These are phyloP conservation scores for Charina bottae DNA, from an alignment of 2,113 vertebrate species.

Conservation along the genomic window DNA sequence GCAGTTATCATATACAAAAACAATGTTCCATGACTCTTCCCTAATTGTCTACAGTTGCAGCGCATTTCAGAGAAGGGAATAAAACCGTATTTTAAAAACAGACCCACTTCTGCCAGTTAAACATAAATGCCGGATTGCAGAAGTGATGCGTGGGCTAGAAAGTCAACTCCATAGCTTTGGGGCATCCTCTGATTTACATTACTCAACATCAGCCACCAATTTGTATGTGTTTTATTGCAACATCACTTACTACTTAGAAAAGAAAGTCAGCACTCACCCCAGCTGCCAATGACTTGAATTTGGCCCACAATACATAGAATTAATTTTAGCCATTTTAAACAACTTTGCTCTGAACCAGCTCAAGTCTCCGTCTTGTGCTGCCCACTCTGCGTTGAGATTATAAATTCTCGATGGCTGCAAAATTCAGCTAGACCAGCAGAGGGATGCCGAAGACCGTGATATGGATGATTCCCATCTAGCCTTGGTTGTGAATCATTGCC, in stretches of 20 bases:
- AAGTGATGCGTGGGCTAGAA: no score
- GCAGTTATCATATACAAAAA: neutral
- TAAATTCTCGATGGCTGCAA: neutral
- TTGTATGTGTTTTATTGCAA: neutral
- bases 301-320: neutral
- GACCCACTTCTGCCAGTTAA: no score
- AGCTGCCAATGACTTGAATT: neutral
- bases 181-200: neutral
- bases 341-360: neutral
- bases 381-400: neutral
- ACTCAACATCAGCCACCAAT: neutral
- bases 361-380: no score
- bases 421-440: conserved; percentile 29
- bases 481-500: neutral
- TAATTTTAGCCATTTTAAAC: neutral
- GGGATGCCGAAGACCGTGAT: neutral
- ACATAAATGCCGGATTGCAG: no score
- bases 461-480: fast-evolving
- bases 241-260: neutral
- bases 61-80: no score
- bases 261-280: neutral
- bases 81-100: no score
- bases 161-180: no score
- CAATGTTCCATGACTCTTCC: neutral
- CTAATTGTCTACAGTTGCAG: neutral